Evolutionary conservation across 2,888 invertebrate species (phyloP).

Genomic region (Cephalotes varians): DNA sequence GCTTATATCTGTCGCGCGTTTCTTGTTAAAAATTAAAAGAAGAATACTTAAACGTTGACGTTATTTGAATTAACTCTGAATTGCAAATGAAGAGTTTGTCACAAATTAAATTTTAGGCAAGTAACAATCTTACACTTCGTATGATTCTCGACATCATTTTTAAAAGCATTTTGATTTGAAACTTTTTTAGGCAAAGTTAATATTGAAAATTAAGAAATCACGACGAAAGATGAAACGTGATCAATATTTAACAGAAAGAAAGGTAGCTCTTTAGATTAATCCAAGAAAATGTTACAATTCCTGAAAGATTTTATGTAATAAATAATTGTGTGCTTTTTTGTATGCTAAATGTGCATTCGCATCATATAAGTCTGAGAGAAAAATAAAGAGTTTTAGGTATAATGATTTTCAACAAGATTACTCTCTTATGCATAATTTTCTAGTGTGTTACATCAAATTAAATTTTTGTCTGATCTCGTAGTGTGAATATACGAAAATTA

Average conservation of each 20-base stretch:
- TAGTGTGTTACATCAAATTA: neutral
- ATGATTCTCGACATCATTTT: neutral
- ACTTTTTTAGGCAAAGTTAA: neutral
- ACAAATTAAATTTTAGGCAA: neutral
- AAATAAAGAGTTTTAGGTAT: neutral
- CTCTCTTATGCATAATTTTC: neutral
- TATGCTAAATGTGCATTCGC: neutral
- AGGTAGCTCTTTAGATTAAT: neutral
- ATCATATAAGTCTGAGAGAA: neutral
- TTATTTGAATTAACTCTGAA: conserved; percentile 1
- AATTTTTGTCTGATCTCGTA: neutral
- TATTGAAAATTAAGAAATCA: neutral
- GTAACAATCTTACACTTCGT: neutral
- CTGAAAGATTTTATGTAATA: neutral
- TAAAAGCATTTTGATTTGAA: neutral
- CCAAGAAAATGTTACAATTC: neutral
- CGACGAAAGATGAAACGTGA: too few relatives aligned
- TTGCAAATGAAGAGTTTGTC: neutral
- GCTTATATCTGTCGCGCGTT: neutral
- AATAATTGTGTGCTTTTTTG: neutral
- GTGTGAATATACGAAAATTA: neutral
- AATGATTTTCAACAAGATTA: neutral
- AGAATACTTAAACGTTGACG: neutral
- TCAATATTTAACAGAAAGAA: neutral
- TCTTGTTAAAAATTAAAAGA: neutral